Evolutionary conservation across 1,140 invertebrate genomes (phyloP).

Genomic region (Diorhabda carinulata): DNA sequence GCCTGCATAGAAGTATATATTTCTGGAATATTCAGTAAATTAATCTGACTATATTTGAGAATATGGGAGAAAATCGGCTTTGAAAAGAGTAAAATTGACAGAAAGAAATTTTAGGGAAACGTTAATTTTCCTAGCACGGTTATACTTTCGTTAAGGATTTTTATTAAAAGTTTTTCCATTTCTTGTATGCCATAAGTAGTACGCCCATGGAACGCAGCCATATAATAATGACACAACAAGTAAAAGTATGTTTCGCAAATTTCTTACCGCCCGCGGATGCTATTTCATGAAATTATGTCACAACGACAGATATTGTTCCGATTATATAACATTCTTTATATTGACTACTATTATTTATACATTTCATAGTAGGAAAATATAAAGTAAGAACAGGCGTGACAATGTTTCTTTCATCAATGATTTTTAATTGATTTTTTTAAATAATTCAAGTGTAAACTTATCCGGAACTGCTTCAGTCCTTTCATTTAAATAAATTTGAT

Average conservation of each 20-base stretch:
- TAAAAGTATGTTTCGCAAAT: slow-evolving; percentile 20
- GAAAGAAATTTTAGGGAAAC: too few species aligned
- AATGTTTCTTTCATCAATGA: not conserved
- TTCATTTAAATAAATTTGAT: too few species aligned
- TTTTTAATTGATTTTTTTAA: not conserved
- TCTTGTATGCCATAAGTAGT: not conserved
- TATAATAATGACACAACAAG: slow-evolving; percentile 18
- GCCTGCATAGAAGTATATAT: too few species aligned
- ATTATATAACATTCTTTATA: slow-evolving; percentile 16
- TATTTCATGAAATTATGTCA: slow-evolving; percentile 21
- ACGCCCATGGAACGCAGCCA: not conserved
- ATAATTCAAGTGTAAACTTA: too few species aligned
- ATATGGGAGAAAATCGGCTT: too few species aligned
- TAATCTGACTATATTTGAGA: too few species aligned
- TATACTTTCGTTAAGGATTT: too few species aligned
- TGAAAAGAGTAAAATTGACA: too few species aligned
- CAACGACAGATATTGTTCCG: slow-evolving; percentile 20
- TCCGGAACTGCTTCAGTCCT: too few species aligned
- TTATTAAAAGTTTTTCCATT: too few species aligned
- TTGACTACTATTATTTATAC: slow-evolving; percentile 12
- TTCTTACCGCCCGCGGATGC: slow-evolving; percentile 18
- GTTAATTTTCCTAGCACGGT: too few species aligned
- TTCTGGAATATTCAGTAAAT: too few species aligned
- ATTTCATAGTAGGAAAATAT: not conserved
- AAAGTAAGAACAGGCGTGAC: not conserved